Base-by-base conservation (phyloP, 2,797 vertebrate species). In the Liparis tanakae region DNA sequence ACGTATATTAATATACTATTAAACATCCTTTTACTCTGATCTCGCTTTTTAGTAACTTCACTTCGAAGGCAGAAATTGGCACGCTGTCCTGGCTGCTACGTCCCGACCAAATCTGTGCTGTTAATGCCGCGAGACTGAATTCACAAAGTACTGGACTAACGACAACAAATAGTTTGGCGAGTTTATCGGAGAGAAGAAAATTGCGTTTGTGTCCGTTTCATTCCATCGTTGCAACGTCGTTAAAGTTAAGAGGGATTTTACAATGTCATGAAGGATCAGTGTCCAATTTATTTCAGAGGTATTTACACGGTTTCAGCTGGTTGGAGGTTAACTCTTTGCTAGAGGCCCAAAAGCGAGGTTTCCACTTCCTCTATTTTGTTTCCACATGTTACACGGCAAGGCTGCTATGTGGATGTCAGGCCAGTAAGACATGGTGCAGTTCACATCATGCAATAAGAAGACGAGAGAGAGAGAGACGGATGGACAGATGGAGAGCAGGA, bases 51-150 rank as follows among this genome's bases (percentile, higher is more conserved):
- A 36, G 22, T 56, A 63, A 75, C 44, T 85, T 82, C 48, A 43
- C 72, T 89, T 67, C 68, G 56, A 63, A 79, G 63, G 64, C 67
- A 67, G 63, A 69, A 54, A 69, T 55, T 80, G 73, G 67, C 79
- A 37, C 56, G 18, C 4, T 54, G 63, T 82, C 60, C 64, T 83
- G 59, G 59, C 72, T 90, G 87, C 88, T 85, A 75, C 71, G 58
- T 83, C 84, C 78, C 74, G 76, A 79, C 78, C 80, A 85, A 91
- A 78, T 90, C 87, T 91, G 90, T 89, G 87, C 88, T 87, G 91
- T 76, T 85, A 87, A 68, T 79, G 69, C 62, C 78, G 59, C 71
- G 64, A 51, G 25, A 69, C 74, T 43, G 68, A 69, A 58, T 73
- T 63, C 50, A 68, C 75, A 83, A 67, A 83, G 82, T 54, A 34